A percentile compares a stretch with the other conserved stretches of the same genome.
phyloP scores from a whole-genome alignment of 1,140 invertebrate genomes.

The Ceratosolen solmsi region DNA sequence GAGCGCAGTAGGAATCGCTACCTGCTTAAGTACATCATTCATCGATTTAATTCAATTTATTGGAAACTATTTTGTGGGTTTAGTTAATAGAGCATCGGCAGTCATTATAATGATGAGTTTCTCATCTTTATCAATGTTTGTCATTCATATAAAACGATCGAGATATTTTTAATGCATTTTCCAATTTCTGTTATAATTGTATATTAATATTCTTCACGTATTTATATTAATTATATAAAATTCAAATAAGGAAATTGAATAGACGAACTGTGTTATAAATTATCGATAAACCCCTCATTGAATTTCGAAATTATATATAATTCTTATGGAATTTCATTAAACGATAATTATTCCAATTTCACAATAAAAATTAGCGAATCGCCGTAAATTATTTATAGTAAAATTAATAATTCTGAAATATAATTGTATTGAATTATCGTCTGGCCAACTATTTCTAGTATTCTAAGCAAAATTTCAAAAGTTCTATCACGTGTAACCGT shows the following conservation, averaged over 20 bases:
- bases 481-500: not conserved
- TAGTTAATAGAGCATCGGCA: not conserved
- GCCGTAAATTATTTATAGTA: not conserved
- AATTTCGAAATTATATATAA: too few species aligned
- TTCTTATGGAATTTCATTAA: not conserved
- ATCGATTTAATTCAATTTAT: constrained; percentile 9
- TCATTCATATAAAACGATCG: not conserved
- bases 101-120: not conserved
- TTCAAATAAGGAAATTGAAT: too few species aligned
- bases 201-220: too few species aligned
- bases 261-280: too few species aligned
- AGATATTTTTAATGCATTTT: not conserved
- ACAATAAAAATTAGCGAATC: not conserved
- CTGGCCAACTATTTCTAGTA: not conserved
- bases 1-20: constrained; percentile 8
- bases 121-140: not conserved
- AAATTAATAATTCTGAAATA: not conserved
- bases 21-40: not conserved
- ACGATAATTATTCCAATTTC: not conserved
- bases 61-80: constrained; percentile 2
- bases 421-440: not conserved
- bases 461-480: not conserved
- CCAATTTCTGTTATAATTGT: too few species aligned
- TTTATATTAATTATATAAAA: too few species aligned
- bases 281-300: too few species aligned